phyloP scores from a whole-genome alignment of 2,113 vertebrate species.

The Hyaena hyaena region DNA sequence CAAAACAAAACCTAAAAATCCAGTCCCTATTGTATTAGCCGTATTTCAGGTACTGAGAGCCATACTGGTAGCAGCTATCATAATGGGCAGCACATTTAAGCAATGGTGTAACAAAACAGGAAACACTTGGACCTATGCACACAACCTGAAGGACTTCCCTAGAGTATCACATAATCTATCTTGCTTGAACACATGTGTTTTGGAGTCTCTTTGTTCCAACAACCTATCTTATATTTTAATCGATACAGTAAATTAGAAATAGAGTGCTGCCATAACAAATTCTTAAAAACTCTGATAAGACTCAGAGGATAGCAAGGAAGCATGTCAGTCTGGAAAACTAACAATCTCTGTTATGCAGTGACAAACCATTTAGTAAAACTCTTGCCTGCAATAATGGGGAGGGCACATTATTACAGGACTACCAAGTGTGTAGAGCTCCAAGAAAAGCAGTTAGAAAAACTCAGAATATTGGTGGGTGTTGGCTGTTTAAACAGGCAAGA shows the following conservation, averaged over 20 bases:
- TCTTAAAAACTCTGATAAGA: not conserved
- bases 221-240: not conserved
- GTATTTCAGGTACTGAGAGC: slow-evolving; percentile 4
- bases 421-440: not conserved
- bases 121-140: not conserved
- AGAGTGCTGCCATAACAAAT: not conserved
- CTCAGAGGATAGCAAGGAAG: not conserved
- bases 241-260: not conserved
- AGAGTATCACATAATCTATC: not conserved
- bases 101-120: not conserved
- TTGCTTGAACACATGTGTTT: not conserved
- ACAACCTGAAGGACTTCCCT: not conserved
- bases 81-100: not conserved
- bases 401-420: not conserved
- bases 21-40: not conserved
- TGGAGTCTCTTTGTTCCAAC: not conserved
- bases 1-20: slow-evolving; percentile 3
- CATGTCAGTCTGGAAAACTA: not conserved
- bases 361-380: not conserved
- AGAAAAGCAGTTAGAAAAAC: slow-evolving; percentile 45
- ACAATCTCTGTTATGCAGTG: not conserved
- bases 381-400: not conserved
- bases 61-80: not conserved
- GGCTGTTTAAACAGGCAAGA: not conserved
- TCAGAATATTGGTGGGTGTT: not conserved